Evolutionary conservation across 2,888 invertebrate genomes (phyloP).

Genomic region (Aelia acuminata): DNA sequence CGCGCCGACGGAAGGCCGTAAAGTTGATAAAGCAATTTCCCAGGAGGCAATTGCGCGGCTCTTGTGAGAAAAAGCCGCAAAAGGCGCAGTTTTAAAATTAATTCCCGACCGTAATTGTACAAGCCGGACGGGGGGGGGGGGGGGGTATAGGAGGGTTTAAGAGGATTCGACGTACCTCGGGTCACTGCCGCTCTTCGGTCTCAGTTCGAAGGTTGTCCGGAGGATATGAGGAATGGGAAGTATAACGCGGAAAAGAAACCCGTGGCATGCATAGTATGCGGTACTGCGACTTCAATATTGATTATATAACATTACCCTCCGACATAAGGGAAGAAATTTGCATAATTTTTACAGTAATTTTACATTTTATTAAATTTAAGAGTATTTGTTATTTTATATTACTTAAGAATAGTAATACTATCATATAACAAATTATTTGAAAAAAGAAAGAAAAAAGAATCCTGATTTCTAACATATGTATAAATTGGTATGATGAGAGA

Average conservation of each 20-base stretch:
- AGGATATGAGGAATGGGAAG: background rate
- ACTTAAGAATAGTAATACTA: too few species aligned
- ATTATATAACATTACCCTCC: too few species aligned
- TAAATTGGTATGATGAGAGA: too few species aligned
- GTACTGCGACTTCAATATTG: background rate
- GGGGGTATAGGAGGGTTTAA: background rate
- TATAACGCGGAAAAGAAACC: background rate
- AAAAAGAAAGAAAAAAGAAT: too few species aligned
- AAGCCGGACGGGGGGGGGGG: background rate
- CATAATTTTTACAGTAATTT: too few species aligned
- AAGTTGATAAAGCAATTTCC: constrained; percentile 59
- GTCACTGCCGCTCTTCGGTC: background rate
- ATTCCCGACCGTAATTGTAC: constrained; percentile 47
- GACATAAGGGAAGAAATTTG: too few species aligned
- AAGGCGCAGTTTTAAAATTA: constrained; percentile 54
- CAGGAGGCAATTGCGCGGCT: constrained; percentile 51
- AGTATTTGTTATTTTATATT: too few species aligned
- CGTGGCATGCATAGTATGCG: background rate
- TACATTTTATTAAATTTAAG: too few species aligned
- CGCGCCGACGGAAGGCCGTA: constrained; percentile 34
- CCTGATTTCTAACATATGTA: too few species aligned
- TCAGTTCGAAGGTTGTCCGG: background rate
- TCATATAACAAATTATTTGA: too few species aligned
- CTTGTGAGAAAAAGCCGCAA: constrained; percentile 52
- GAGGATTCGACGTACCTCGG: constrained; percentile 10